Base-by-base conservation (phyloP, 2,888 invertebrate genomes). In the Drosophila eohydei region DNA sequence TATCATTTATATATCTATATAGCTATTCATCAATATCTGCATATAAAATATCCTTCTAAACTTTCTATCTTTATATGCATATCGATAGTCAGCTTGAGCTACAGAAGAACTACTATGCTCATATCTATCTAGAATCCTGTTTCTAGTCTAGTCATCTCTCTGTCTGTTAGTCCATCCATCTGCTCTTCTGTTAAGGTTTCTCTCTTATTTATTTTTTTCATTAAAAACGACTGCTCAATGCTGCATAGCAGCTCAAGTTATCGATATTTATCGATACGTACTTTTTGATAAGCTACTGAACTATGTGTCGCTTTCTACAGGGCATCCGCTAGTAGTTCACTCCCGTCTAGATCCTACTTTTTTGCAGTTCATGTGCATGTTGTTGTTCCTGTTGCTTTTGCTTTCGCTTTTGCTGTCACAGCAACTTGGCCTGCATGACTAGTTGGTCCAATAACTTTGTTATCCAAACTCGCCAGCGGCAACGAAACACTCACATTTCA, bases 401-500 rank as follows among this genome's bases (percentile, higher is more conserved):
- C 12, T 65, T n/a, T 14, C 59, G 36, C 11, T 46, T 16, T 2
- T 34, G 36, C 44, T 38, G 52, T 38, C 48, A 26, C 5, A 3
- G 21, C 44, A 48, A 43, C 55, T 74, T 59, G 38, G 64, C 41
- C 50, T 6, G 48, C 56, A 52, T 65, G 46, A 50, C 71, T 66
- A 62, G 78, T 66, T 67, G 64, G 34, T 73, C 57, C 76, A 78
- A 78, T 76, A 76, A 76, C 78, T 78, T 59, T 56, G 76, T 73
- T 76, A 76, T 73, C 76, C 52, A 62, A 52, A 52, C 67, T 34
- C 46, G 52, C 59, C 62, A 59, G 52, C 38, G 63, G 70, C 54
- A 48, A 4, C 43, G 9, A 12, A 54, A 46, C 51, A 61, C 54
- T 67, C 75, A 40, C 44, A 60, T 60, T 75, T 66, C 61, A 59